A percentile compares a stretch with the other conserved stretches of the same genome.
These are phyloP conservation scores for Andrena trimmerana DNA, from an alignment of 2,888 invertebrate genomes.

Conservation along the genomic window DNA sequence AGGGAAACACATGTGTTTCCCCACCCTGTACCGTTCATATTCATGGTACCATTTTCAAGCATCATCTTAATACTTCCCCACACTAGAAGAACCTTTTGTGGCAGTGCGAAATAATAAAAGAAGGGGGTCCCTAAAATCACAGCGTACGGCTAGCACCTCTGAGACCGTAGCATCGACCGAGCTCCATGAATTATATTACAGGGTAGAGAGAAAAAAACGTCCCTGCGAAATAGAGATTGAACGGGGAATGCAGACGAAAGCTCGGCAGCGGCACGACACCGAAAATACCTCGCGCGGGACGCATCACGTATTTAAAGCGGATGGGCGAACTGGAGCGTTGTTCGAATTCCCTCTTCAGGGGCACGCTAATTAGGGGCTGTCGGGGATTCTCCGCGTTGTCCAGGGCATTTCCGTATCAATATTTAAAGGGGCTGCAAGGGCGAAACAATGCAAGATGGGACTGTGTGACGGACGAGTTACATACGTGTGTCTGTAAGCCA, in stretches of 20 bases:
- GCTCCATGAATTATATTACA: neutral
- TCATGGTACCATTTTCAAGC: too few species aligned
- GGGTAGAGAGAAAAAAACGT: neutral
- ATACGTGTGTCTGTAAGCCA: neutral
- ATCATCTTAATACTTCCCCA: neutral
- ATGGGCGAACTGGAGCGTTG: slow-evolving; percentile 61
- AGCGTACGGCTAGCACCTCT: neutral
- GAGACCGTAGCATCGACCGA: neutral
- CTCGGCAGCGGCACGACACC: slow-evolving; percentile 1
- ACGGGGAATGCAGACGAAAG: neutral
- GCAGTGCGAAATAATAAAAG: slow-evolving; percentile 8
- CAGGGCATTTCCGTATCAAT: slow-evolving; percentile 65
- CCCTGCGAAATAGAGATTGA: neutral
- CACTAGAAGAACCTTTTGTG: slow-evolving; percentile 4
- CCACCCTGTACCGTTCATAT: too few species aligned
- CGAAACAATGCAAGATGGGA: neutral
- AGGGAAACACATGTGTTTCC: neutral
- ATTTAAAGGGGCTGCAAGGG: slow-evolving; percentile 36
- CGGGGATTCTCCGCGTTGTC: slow-evolving; percentile 42
- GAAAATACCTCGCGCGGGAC: slow-evolving; percentile 9
- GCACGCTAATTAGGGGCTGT: slow-evolving; percentile 65
- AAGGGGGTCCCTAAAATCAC: slow-evolving; percentile 1
- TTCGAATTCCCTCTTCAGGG: slow-evolving; percentile 63
- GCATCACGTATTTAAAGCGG: slow-evolving; percentile 60
- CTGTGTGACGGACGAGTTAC: neutral